Evolutionary conservation across 2,797 vertebrate genomes (phyloP), one percentile per base, ranked within the genome.

Genomic region (Pangasius mekongensis): DNA sequence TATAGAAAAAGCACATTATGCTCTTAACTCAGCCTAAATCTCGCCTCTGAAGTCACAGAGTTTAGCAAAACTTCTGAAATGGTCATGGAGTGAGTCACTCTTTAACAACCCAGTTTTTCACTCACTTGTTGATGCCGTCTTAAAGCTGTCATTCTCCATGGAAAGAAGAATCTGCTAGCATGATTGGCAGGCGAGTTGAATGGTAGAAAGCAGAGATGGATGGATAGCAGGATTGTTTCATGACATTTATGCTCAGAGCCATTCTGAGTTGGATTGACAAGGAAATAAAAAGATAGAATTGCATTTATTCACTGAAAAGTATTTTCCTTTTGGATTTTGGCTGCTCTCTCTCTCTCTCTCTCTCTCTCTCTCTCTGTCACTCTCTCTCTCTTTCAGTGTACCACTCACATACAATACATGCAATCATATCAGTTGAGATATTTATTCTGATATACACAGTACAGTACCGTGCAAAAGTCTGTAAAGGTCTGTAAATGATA

Each of bases 171-270:
- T 18, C 74, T 43, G 54, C 33, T 14, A 24, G 54, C 87, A 60
- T 90, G 91, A 91, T 85, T 91, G 91, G 85, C 91, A 88, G 89
- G 33, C 9, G 6, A 20, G 76, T 47, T 43, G 82, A 85, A 82
- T 86, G 76, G 84, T 71, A 82, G 83, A 85, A 78, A 73, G 76
- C 71, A 83, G 69, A 89, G 88, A 90, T 90, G 85, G 91, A 90
- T 85, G 86, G 89, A 91, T 91, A 90, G 76, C 52, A 47, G 71
- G 87, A 89, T 89, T 89, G 88, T 90, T 89, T 88, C 76, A 90
- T 80, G 33, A 90, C 86, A 84, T 88, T 80, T 43, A 64, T 86
- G 80, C 84, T 89, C 87, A 77, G 47, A 8, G 58, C 82, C 66
- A 76, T 67, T 88, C 52, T 62, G 39, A 88, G 78, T 82, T 49